A percentile compares a stretch with the other conserved stretches of the same genome.
phyloP scores from a whole-genome alignment of 2,797 vertebrate genomes.

The Distichodus sexfasciatus region DNA sequence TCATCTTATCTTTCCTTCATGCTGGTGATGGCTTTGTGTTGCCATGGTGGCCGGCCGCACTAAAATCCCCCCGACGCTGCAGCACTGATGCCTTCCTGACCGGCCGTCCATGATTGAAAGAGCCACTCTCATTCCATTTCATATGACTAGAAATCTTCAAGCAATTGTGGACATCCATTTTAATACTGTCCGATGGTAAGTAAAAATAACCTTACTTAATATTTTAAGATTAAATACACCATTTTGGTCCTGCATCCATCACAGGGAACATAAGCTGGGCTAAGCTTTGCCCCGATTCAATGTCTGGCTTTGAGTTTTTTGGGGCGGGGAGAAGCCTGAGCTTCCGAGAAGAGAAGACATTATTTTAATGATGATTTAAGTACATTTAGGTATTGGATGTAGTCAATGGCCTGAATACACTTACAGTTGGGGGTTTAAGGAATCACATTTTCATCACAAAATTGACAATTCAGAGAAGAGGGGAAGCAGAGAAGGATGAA shows the following conservation, averaged over 20 bases:
- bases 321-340: conserved; percentile 52
- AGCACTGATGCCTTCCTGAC: conserved; percentile 40
- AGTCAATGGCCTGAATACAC: conserved; percentile 25
- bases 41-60: conserved; percentile 43
- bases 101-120: conserved; percentile 35
- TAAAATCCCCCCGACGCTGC: conserved; percentile 47
- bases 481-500: neutral
- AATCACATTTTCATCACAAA: conserved; percentile 36
- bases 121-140: conserved; percentile 34
- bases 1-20: conserved; percentile 70
- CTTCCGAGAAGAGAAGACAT: conserved; percentile 54
- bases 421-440: conserved; percentile 40
- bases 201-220: conserved; percentile 75
- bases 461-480: conserved; percentile 37
- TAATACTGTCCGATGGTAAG: conserved; percentile 70
- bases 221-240: conserved; percentile 77
- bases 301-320: conserved; percentile 35
- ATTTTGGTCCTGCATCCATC: conserved; percentile 56
- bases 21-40: conserved; percentile 55
- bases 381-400: conserved; percentile 44
- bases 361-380: conserved; percentile 64
- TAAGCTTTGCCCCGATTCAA: conserved; percentile 49
- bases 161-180: conserved; percentile 68
- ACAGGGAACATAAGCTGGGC: conserved; percentile 42
- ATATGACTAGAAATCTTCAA: conserved; percentile 36